These are phyloP conservation scores for Steinernema hermaphroditum DNA, from an alignment of 2,888 invertebrate species.

Conservation along the genomic window DNA sequence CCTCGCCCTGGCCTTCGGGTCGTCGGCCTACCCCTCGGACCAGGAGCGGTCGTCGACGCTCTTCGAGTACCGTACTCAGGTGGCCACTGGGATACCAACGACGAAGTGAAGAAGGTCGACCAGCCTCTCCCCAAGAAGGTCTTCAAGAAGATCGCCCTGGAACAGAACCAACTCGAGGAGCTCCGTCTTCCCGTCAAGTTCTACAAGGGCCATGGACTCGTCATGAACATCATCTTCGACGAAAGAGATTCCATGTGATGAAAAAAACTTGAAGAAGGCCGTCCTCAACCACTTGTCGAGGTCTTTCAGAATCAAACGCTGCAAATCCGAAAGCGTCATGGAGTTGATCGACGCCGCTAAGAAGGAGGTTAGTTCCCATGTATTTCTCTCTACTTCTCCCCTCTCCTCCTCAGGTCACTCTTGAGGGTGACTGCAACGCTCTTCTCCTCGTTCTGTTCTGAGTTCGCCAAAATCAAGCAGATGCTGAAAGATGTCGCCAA, in stretches of 20 bases:
- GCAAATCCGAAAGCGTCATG: no score
- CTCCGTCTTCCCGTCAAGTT: background rate
- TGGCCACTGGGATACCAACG: no score
- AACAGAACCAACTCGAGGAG: background rate
- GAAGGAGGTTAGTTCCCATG: conserved; percentile 35
- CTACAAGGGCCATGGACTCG: conserved; percentile 51
- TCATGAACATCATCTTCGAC: no score
- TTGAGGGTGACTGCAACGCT: conserved; percentile 61
- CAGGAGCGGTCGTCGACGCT: no score
- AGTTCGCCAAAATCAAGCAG: conserved; percentile 43
- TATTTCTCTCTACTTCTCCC: background rate
- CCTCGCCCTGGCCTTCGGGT: no score
- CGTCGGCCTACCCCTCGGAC: no score
- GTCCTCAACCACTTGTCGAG: conserved; percentile 60
- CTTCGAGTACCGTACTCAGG: no score
- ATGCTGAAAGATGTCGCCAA: conserved; percentile 41
- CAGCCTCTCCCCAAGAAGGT: background rate
- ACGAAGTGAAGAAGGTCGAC: background rate
- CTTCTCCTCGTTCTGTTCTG: conserved; percentile 45
- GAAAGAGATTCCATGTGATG: no score
- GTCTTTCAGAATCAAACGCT: conserved; percentile 9
- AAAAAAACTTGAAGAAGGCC: conserved; percentile 62
- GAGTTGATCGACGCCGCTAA: conserved; percentile 10
- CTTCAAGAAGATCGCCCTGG: background rate
- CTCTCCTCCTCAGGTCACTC: conserved; percentile 42